Conservation (phyloP, 1,140 invertebrate species). For the Geopemphigus sp. region DNA sequence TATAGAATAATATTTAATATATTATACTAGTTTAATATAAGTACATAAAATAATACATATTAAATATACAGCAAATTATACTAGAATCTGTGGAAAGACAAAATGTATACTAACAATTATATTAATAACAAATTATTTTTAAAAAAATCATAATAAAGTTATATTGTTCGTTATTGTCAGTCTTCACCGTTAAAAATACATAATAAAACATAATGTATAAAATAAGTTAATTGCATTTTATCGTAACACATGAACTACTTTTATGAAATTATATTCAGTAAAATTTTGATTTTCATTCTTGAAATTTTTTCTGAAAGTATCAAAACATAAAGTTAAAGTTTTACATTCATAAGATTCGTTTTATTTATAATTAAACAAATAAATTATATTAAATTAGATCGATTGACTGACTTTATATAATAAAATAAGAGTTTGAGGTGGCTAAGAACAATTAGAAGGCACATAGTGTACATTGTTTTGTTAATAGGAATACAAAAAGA, state of each 20-base stretch:
- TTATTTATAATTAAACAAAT: conserved; percentile 1
- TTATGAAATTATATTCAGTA: no score
- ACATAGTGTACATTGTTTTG: conserved; percentile 41
- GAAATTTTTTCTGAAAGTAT: no score
- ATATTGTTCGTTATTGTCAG: background rate
- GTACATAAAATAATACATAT: conserved; percentile 10
- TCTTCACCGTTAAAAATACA: background rate
- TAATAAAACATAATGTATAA: background rate
- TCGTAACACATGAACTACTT: no score
- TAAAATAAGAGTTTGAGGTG: no score
- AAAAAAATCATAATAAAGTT: conserved; percentile 1
- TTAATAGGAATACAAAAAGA: background rate
- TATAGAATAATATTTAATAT: no score
- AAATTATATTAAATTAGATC: background rate
- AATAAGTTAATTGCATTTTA: background rate
- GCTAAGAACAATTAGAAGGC: conserved; percentile 24
- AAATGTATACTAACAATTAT: background rate
- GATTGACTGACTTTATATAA: no score
- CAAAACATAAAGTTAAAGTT: no score
- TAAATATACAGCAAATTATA: background rate
- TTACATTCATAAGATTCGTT: background rate
- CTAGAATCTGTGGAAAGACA: background rate
- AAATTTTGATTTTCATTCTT: no score
- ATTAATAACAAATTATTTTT: background rate
- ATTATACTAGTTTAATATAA: background rate